Evolutionary conservation across 2,113 vertebrate species (phyloP).

Genomic region (Pogonocichla stellata): DNA sequence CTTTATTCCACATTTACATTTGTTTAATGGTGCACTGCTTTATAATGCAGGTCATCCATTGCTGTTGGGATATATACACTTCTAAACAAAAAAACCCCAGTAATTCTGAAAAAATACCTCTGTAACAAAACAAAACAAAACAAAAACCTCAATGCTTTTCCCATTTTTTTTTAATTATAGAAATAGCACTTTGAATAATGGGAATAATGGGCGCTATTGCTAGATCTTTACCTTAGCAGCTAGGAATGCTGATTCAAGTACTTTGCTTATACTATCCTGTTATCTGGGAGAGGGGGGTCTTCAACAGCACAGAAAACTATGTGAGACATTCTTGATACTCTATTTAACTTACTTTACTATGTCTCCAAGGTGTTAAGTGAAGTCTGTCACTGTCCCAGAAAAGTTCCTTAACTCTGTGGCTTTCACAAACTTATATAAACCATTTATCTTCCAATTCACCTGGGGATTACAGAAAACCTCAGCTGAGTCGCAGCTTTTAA

Average conservation of each 20-base stretch:
- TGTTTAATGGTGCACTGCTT: neutral
- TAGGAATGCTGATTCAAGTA: neutral
- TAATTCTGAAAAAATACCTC: neutral
- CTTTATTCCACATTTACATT: neutral
- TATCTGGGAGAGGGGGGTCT: neutral
- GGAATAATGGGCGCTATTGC: neutral
- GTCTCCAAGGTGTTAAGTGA: slow-evolving; percentile 51
- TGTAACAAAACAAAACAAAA: neutral
- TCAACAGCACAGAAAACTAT: slow-evolving; percentile 11
- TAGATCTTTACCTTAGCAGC: neutral
- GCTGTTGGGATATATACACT: neutral
- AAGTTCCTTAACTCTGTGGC: neutral
- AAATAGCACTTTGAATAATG: neutral
- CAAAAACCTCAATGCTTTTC: neutral
- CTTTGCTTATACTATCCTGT: neutral
- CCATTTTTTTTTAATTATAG: neutral
- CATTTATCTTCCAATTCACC: slow-evolving; percentile 8
- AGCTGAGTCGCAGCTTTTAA: neutral
- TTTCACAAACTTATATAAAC: slow-evolving; percentile 15
- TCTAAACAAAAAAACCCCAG: neutral
- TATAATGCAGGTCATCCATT: neutral
- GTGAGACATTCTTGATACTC: slow-evolving; percentile 40
- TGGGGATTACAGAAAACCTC: neutral
- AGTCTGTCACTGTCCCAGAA: slow-evolving; percentile 45
- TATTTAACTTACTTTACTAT: slow-evolving; percentile 34